A percentile compares a stretch with the other conserved stretches of the same genome.
Evolutionary conservation across 2,888 invertebrate species (phyloP).

Genomic region (Nematopogon swammerdamellus): DNA sequence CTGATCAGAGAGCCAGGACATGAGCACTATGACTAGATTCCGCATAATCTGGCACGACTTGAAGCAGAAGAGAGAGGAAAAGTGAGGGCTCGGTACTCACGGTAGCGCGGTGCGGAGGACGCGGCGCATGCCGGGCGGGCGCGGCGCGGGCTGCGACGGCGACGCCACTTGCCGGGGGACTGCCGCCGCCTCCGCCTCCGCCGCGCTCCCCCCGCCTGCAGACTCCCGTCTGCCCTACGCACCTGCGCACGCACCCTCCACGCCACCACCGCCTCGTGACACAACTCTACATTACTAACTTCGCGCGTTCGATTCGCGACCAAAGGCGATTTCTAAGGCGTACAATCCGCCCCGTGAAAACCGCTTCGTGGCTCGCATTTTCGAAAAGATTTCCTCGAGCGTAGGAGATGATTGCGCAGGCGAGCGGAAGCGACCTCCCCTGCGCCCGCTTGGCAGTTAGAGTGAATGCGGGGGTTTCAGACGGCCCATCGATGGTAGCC

Average conservation of each 20-base stretch:
- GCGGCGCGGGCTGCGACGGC: conserved; percentile 34
- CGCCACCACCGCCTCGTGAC: conserved; percentile 16
- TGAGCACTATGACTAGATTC: no score
- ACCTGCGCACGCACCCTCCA: conserved; percentile 25
- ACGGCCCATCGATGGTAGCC: not conserved
- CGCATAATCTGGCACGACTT: no score
- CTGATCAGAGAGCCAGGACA: no score
- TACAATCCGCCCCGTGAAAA: not conserved
- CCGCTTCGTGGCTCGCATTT: not conserved
- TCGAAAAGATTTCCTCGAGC: not conserved
- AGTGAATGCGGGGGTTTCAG: not conserved
- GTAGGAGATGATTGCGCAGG: not conserved
- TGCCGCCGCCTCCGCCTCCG: conserved; percentile 10
- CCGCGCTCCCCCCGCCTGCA: conserved; percentile 10
- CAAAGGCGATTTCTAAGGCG: not conserved
- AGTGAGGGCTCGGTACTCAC: conserved; percentile 26
- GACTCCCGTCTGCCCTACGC: conserved; percentile 44
- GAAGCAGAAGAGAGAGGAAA: not conserved
- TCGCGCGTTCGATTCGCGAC: not conserved
- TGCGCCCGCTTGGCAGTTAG: not conserved
- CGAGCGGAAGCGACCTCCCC: not conserved
- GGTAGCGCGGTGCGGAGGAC: conserved; percentile 44
- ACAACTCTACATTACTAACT: no score
- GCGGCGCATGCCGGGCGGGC: conserved; percentile 20
- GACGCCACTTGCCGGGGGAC: conserved; percentile 28